These are phyloP conservation scores for Spondyliosoma cantharus DNA, from an alignment of 2,797 vertebrate genomes.

Conservation along the genomic window DNA sequence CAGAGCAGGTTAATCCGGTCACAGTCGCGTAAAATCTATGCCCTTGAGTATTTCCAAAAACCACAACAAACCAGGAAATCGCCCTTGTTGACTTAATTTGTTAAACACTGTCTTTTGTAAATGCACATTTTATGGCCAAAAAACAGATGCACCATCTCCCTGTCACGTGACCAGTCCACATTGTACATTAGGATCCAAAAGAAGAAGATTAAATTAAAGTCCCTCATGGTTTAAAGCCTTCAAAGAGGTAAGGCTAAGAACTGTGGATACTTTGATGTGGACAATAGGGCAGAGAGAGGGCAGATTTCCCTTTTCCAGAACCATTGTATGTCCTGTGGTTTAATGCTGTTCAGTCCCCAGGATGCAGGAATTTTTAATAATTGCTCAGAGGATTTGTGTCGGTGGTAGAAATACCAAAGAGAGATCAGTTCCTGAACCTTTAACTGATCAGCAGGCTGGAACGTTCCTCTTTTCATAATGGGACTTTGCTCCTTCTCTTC, in stretches of 20 bases:
- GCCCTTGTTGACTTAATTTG: not conserved
- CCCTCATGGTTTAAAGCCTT: not conserved
- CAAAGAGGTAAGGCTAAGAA: not conserved
- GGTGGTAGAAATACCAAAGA: conserved; percentile 32
- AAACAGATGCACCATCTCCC: not conserved
- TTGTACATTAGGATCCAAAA: not conserved
- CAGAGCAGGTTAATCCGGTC: not conserved
- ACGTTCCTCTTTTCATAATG: conserved; percentile 6
- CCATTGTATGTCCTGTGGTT: conserved; percentile 37
- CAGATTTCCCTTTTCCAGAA: conserved; percentile 5
- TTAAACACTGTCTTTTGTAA: not conserved
- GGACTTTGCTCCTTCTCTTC: conserved; percentile 8
- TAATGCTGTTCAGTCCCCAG: conserved; percentile 45
- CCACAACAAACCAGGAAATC: not conserved
- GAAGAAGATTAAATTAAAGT: not conserved
- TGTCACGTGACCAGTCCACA: not conserved
- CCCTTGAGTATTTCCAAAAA: not conserved
- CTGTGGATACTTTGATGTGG: conserved; percentile 1
- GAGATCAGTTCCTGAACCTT: conserved; percentile 18
- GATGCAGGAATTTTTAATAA: conserved; percentile 79
- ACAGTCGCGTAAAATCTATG: not conserved
- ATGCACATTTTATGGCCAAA: not conserved
- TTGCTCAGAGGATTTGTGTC: conserved; percentile 56
- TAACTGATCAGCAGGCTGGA: conserved; percentile 18
- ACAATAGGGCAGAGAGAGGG: not conserved